Base-by-base conservation (phyloP, 2,113 vertebrate genomes). In the Lipotes vexillifer region DNA sequence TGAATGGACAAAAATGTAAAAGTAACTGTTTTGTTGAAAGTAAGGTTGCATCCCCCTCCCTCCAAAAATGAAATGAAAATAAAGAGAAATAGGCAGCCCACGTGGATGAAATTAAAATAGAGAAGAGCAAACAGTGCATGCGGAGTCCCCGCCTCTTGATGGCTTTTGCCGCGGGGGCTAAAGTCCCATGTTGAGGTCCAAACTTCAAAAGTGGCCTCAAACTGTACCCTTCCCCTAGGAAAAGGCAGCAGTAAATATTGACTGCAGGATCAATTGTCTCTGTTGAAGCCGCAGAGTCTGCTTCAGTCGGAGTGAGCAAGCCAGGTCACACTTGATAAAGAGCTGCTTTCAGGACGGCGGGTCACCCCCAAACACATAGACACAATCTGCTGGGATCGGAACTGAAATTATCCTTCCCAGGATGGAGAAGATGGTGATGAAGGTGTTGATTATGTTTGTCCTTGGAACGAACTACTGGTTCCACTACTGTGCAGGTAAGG, bases 231-330 rank as follows among this genome's bases (percentile, higher is more conserved):
- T 36, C 97, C 97, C 94, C 89, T 13, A 57, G 94, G 84, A 77
- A 31, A 90, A 71, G 96, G 69, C 68, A 84, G 96, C 77, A 88
- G 84, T 88, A 97, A 98, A 98, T 96, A 98, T 98, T 98, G 97
- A 94, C 96, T 77, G 13, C 33, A 0, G 0, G 96, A 97, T 98
- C 98, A 88, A 97, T 97, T 8, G 44, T 84, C 63, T 92, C 84
- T 55, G 98, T 93, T 91, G 94, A 89, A 97, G 97, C 97, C 66
- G n/a, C 93, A 8, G 6, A 8, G 6, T 0, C 11, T 44, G 93
- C 33, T 8, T 13, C 44, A 36, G 90, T 92, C 95, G 49, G 86
- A 31, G 20, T 0, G 31, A 69, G 74, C 88, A 91, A 36, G 86
- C 90, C 86, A 75, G 98, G 96, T 87, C 94, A 6, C 66, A 1